Conservation (phyloP, 2,797 vertebrate species). For the Tragopan temminckii region DNA sequence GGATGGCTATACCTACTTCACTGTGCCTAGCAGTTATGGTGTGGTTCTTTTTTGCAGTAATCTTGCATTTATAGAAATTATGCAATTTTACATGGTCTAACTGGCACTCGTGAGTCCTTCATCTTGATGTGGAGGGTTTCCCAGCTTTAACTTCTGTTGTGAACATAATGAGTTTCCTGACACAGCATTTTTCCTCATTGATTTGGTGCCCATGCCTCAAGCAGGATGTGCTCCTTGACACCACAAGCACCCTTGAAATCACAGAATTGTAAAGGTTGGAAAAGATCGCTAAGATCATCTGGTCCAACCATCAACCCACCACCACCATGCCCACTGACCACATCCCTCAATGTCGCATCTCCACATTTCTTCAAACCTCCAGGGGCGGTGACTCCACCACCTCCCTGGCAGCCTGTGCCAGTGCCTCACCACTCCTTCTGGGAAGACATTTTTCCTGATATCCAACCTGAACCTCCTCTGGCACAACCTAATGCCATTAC, state of each 20-base stretch:
- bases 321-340: too few relatives aligned
- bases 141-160: neutral
- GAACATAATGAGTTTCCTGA: conserved; percentile 23
- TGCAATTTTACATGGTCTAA: neutral
- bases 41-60: neutral
- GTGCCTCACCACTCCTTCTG: too few relatives aligned
- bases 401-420: too few relatives aligned
- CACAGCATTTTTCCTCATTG: neutral
- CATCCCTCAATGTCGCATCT: too few relatives aligned
- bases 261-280: too few relatives aligned
- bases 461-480: too few relatives aligned
- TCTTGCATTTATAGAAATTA: neutral
- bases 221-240: neutral
- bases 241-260: neutral
- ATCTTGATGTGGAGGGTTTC: neutral
- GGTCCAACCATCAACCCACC: too few relatives aligned
- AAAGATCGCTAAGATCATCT: too few relatives aligned
- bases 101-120: neutral
- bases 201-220: neutral
- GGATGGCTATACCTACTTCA: neutral
- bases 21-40: neutral
- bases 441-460: too few relatives aligned
- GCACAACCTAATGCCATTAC: too few relatives aligned
- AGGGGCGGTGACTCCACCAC: too few relatives aligned
- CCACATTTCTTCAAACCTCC: too few relatives aligned